Conservation (phyloP, 2,888 invertebrate species). For the Syritta pipiens region DNA sequence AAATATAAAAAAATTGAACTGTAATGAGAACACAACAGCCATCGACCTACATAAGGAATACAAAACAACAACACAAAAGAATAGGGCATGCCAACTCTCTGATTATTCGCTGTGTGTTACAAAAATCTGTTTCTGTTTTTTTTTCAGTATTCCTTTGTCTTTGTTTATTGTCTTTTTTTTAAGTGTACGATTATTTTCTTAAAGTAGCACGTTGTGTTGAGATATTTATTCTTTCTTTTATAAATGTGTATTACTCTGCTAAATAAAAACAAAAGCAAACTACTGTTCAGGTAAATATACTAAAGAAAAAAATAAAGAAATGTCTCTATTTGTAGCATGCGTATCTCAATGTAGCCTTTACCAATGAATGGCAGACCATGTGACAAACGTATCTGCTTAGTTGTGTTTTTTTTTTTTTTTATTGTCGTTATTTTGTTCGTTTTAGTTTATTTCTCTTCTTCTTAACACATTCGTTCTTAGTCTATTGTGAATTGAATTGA, state of each 20-base stretch:
- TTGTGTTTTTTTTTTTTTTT: constrained; percentile 35
- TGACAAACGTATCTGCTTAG: constrained; percentile 44
- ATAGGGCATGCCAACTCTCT: constrained; percentile 44
- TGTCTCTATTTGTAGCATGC: constrained; percentile 44
- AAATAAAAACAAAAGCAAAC: constrained; percentile 3
- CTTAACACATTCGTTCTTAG: constrained; percentile 56
- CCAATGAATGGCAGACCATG: constrained; percentile 33
- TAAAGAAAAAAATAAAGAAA: neutral
- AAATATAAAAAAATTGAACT: no score
- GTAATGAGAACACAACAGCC: no score
- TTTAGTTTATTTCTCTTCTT: constrained; percentile 20
- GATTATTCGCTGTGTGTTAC: constrained; percentile 34
- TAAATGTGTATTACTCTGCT: constrained; percentile 39
- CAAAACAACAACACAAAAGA: constrained; percentile 3
- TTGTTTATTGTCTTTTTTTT: constrained; percentile 39
- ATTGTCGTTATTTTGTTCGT: constrained; percentile 15
- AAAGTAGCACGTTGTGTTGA: constrained; percentile 61
- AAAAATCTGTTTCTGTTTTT: constrained; percentile 7
- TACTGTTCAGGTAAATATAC: constrained; percentile 33
- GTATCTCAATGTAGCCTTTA: constrained; percentile 34
- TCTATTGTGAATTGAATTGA: constrained; percentile 70
- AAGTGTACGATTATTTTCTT: constrained; percentile 40
- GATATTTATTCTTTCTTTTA: constrained; percentile 2
- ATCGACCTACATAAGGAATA: no score
- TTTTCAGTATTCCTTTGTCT: constrained; percentile 16